Percentiles rank a stretch among this genome's conserved stretches.
These are phyloP conservation scores for Drosophila oshimai DNA, from an alignment of 1,140 invertebrate species.

Conservation along the genomic window DNA sequence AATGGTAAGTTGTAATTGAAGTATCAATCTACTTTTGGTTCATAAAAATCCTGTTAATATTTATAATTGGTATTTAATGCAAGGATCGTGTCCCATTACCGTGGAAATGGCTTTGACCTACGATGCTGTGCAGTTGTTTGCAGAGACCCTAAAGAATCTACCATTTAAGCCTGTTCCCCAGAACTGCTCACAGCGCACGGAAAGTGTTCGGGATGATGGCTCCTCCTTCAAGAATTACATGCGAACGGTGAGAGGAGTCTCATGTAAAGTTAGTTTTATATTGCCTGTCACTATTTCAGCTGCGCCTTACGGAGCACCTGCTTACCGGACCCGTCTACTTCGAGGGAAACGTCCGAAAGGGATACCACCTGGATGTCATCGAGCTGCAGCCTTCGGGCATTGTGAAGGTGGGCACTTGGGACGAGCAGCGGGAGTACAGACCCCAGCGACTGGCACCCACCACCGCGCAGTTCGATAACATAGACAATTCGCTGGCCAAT, in stretches of 20 bases:
- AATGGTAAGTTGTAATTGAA: slow-evolving; percentile 39
- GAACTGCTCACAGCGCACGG: slow-evolving; percentile 85
- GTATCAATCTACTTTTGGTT: background rate
- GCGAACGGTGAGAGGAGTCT: slow-evolving; percentile 57
- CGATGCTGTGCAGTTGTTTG: slow-evolving; percentile 90
- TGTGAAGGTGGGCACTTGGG: slow-evolving; percentile 90
- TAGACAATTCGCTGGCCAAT: slow-evolving; percentile 87
- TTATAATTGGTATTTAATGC: background rate
- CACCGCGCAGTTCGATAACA: slow-evolving; percentile 61
- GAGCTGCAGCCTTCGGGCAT: slow-evolving; percentile 88
- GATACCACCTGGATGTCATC: slow-evolving; percentile 92
- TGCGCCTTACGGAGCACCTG: slow-evolving; percentile 80
- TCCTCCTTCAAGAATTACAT: slow-evolving; percentile 93
- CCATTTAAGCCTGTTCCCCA: slow-evolving; percentile 60
- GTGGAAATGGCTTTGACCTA: slow-evolving; percentile 90
- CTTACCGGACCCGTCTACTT: slow-evolving; percentile 93
- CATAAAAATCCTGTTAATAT: background rate
- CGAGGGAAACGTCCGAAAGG: slow-evolving; percentile 91
- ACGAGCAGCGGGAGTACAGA: slow-evolving; percentile 76
- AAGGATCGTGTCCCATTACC: slow-evolving; percentile 83
- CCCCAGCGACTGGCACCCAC: slow-evolving; percentile 57
- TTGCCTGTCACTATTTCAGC: slow-evolving; percentile 13
- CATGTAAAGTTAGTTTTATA: background rate
- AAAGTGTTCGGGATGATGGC: slow-evolving; percentile 84
- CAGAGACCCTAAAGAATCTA: slow-evolving; percentile 80